Base-by-base conservation (phyloP, 2,113 vertebrate genomes). In the Podarcis muralis region DNA sequence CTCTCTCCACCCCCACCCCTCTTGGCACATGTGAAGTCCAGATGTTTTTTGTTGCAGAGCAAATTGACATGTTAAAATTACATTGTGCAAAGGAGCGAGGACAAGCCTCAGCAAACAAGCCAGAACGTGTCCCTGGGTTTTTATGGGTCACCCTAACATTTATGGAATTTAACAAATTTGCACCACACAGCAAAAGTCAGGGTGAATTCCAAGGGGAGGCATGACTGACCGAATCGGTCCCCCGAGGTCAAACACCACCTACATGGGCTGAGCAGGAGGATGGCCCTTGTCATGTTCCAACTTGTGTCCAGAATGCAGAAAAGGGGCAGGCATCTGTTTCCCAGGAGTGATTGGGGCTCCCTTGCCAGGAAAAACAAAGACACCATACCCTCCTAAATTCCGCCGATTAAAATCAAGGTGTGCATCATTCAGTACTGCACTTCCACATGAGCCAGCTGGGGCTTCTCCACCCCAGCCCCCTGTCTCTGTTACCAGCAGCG, bases 21-120 rank as follows among this genome's bases (percentile, higher is more conserved):
- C 95, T 95, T 95, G 96, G 97, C 96, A 95, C 96, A 90, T 96
- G 96, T 95, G 95, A 96, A 88, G 92, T 96, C 97, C 98, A 98
- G 97, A 97, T 98, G 97, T 97, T 98, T 97, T 96, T 95, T 95
- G 98, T 98, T 97, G 96, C 95, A 95, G 95, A 94, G 97, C 94
- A 97, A 97, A 98, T 97, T 96, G 97, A 98, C 97, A 97, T 96
- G 95, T 97, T 97, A 96, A 62, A 96, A 97, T 96, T 96, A 94
- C 96, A 96, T 96, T 96, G 96, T 96, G 95, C 95, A 97, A 97
- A 97, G 48, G 96, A 97, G 96, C 92, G 94, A 92, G 96, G 96
- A 91, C 96, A 95, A 96, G 94, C 94, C 81, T 71, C 93, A 94
- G 96, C 94, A 96, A 97, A 98, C 96, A 97, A 93, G 96, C 95